phyloP scores from a whole-genome alignment of 2,888 invertebrate species.

The Metalampra italica region DNA sequence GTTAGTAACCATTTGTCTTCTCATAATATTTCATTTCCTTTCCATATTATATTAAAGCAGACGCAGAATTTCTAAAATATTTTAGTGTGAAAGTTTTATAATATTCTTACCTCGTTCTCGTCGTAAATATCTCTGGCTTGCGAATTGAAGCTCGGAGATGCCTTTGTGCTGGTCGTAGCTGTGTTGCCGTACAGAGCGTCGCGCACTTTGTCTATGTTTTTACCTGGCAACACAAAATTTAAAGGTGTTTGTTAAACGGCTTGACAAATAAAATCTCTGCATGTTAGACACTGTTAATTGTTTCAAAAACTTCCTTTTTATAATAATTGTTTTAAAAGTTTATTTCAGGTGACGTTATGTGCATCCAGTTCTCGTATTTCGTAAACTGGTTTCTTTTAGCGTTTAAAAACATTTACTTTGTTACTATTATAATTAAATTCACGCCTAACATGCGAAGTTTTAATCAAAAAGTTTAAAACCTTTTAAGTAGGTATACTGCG shows the following conservation, averaged over 20 bases:
- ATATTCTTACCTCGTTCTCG: slow-evolving; percentile 61
- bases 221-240: slow-evolving; percentile 36
- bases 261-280: background rate
- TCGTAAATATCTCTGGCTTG: slow-evolving; percentile 68
- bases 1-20: no score
- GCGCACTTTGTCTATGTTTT: slow-evolving; percentile 59
- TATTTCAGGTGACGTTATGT: no score
- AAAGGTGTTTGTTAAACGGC: background rate
- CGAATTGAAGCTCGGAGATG: slow-evolving; percentile 61
- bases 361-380: no score
- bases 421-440: no score
- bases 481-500: no score
- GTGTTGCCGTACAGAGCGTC: slow-evolving; percentile 59
- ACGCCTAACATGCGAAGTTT: no score
- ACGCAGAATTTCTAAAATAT: background rate
- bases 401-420: no score
- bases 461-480: no score
- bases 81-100: background rate
- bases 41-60: background rate
- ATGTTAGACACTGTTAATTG: no score
- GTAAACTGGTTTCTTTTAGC: no score
- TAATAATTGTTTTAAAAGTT: no score
- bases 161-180: slow-evolving; percentile 54
- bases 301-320: no score
- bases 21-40: background rate